These are phyloP conservation scores for Synaphobranchus kaupii DNA, from an alignment of 2,797 vertebrate genomes.

Conservation along the genomic window DNA sequence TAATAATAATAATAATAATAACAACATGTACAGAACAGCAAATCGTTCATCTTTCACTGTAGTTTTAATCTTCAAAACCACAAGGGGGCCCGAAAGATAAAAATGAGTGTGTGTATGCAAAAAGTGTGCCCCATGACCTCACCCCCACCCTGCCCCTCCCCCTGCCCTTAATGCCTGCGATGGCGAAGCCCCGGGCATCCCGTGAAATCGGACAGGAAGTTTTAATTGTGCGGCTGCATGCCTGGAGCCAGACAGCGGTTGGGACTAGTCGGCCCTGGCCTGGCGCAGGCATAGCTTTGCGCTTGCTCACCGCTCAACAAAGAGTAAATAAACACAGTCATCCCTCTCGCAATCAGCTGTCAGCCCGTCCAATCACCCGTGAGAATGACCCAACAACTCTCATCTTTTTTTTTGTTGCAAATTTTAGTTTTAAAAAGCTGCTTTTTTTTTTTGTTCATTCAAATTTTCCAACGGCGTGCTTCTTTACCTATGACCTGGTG, in stretches of 20 bases:
- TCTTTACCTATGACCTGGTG: slow-evolving; percentile 71
- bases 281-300: slow-evolving; percentile 81
- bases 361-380: slow-evolving; percentile 79
- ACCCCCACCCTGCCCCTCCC: slow-evolving; percentile 33
- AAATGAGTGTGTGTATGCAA: not conserved
- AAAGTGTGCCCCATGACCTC: not conserved
- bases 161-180: not conserved
- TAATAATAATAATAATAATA: no score
- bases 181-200: slow-evolving; percentile 56
- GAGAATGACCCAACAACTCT: slow-evolving; percentile 60
- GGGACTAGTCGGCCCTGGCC: slow-evolving; percentile 76
- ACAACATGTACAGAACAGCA: no score
- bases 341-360: slow-evolving; percentile 79
- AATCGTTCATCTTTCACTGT: slow-evolving; percentile 38
- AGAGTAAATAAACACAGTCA: slow-evolving; percentile 85
- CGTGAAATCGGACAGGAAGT: slow-evolving; percentile 73
- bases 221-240: slow-evolving; percentile 73
- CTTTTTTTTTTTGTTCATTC: not conserved
- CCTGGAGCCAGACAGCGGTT: slow-evolving; percentile 83
- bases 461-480: slow-evolving; percentile 44
- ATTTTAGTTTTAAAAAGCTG: slow-evolving; percentile 55
- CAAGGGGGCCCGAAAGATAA: slow-evolving; percentile 32
- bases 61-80: slow-evolving; percentile 55
- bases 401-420: not conserved
- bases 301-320: slow-evolving; percentile 81